Base-by-base conservation (phyloP, 2,113 vertebrate species). In the Larimichthys crocea region DNA sequence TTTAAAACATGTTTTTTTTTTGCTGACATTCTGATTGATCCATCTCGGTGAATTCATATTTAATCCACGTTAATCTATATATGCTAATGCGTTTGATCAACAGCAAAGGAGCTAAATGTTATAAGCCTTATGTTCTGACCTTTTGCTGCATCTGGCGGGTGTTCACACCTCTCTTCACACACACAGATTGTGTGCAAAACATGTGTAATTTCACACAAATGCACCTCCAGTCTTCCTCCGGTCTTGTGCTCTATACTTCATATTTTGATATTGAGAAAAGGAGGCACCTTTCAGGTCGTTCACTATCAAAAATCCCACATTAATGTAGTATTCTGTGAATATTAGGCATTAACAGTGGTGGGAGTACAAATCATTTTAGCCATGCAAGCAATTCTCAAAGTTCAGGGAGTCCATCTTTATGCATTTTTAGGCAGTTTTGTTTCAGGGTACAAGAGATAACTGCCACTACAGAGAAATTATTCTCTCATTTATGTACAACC, bases 61-160 rank as follows among this genome's bases (percentile, higher is more conserved):
- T 22, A 69, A 86, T 83, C 50, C 22, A 52, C 74, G 31, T 29
- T 3, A 61, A 53, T 71, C 74, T 70, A 76, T 68, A 77, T 15
- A 76, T 82, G 46, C 15, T 74, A 66, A 87, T 82, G 20, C 52
- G 4, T 79, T 55, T 72, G 65, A 84, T 78, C 57, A 72, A 57
- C 17, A 69, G 70, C 14, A 53, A 57, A 24, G 16, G 15, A 48
- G 57, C 57, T 40, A 70, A 66, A 59, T 60, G 49, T 62, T 56
- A 62, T 17, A 5, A 35, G n/a, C 29, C 44, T 65, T 67, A 48
- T 0, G 12, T 44, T 64, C 22, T 71, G 74, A 69, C 62, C 60
- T 84, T 86, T 70, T 3, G 20, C 29, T 20, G 29, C 49, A 60
- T 66, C 20, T 75, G 46, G 48, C 31, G 12, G 14, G 12, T 46